These are phyloP conservation scores for Rapana venosa DNA, from an alignment of 2,888 invertebrate genomes.

Conservation along the genomic window DNA sequence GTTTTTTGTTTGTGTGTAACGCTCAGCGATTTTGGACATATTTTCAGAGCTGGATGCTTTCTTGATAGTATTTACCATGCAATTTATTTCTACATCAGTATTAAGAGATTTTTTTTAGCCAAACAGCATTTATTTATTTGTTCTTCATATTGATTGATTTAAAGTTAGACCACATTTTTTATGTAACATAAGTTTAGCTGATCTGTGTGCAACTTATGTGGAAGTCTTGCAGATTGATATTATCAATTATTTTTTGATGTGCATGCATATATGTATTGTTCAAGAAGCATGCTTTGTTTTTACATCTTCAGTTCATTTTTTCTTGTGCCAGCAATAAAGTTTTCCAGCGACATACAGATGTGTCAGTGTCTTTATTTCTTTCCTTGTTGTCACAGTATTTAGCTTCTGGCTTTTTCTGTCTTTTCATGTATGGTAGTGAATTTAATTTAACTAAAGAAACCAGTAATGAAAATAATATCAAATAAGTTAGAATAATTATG, in stretches of 20 bases:
- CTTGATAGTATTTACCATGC: background rate
- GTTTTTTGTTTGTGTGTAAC: background rate
- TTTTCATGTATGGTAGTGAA: background rate
- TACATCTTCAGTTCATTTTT: background rate
- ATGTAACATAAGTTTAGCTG: too few relatives aligned
- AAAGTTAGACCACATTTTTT: too few relatives aligned
- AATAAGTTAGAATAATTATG: too few relatives aligned
- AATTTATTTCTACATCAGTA: too few relatives aligned
- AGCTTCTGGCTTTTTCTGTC: background rate
- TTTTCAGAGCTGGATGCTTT: constrained; percentile 2
- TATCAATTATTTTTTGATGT: background rate
- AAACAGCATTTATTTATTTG: background rate
- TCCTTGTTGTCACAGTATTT: background rate
- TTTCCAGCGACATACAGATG: constrained; percentile 15
- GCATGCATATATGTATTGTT: background rate
- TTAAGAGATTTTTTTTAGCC: too few relatives aligned
- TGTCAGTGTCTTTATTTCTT: background rate
- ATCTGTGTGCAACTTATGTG: background rate
- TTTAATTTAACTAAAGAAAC: too few relatives aligned
- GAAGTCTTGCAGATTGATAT: background rate
- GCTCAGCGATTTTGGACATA: background rate
- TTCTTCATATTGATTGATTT: too few relatives aligned
- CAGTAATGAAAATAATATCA: too few relatives aligned
- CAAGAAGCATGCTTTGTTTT: background rate
- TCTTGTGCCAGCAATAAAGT: constrained; percentile 17